Percentiles rank a stretch among this genome's conserved stretches.
phyloP scores from a whole-genome alignment of 2,797 vertebrate species.

The Eremophila alpestris region DNA sequence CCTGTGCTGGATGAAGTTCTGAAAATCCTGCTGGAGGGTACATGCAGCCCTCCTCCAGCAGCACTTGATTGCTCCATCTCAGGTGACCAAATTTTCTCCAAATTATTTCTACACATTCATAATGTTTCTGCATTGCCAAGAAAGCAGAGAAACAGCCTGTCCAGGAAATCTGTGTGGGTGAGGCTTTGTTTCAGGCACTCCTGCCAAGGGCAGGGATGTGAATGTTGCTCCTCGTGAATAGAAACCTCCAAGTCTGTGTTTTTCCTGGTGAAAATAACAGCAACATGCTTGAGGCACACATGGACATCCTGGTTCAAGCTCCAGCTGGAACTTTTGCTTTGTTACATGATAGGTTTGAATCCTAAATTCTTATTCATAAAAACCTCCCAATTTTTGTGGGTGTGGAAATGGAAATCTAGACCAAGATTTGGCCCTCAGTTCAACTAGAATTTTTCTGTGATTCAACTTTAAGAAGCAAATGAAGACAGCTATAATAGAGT shows the following conservation, averaged over 20 bases:
- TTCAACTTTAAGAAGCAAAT: background rate
- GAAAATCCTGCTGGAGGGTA: background rate
- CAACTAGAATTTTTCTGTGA: background rate
- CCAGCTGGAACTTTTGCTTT: background rate
- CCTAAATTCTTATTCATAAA: background rate
- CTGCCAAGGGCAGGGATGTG: fast-evolving
- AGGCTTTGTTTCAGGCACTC: background rate
- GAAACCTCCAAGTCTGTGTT: background rate
- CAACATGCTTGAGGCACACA: fast-evolving
- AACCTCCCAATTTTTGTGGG: background rate
- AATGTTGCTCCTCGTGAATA: background rate
- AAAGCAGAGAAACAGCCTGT: background rate
- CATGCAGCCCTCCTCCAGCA: background rate
- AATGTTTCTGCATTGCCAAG: background rate
- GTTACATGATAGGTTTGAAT: background rate
- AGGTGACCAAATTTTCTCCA: background rate
- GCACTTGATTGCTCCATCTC: background rate
- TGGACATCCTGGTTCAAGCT: background rate
- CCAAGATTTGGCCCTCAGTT: background rate
- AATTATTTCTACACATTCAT: background rate
- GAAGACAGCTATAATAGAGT: background rate
- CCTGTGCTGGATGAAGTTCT: background rate
- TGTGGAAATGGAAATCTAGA: background rate
- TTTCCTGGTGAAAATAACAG: background rate
- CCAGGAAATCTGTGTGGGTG: background rate